Conservation (phyloP, 64 coral and sea anemone species). For the Anthopleura sola region DNA sequence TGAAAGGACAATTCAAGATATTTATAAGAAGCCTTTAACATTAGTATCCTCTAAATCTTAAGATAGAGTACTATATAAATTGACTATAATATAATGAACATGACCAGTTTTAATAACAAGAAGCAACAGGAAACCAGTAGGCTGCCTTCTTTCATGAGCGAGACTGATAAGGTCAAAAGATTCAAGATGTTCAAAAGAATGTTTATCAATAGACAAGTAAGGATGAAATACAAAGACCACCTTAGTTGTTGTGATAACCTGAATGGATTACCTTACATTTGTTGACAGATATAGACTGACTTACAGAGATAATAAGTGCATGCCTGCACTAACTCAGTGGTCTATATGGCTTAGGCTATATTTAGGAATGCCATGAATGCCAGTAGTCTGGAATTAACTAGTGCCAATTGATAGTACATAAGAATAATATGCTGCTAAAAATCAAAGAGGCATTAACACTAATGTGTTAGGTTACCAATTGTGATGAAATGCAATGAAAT, state of each 20-base stretch:
- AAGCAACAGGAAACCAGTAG: conserved; percentile 13
- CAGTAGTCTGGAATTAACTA: neutral
- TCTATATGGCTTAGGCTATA: no score
- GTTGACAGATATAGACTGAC: conserved; percentile 15
- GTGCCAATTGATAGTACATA: neutral
- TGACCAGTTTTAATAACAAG: neutral
- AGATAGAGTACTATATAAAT: neutral
- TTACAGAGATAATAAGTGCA: neutral
- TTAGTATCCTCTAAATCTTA: neutral
- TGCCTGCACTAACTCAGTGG: neutral
- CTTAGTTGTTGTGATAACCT: conserved; percentile 17
- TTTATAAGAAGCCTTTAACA: no score
- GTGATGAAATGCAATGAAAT: no score
- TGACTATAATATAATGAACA: neutral
- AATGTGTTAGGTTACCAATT: no score
- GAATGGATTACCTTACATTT: conserved; percentile 13
- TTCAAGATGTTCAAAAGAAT: conserved; percentile 22
- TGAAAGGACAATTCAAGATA: no score
- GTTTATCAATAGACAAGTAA: neutral
- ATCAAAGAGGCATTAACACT: neutral
- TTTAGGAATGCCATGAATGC: conserved; percentile 5
- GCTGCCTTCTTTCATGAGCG: neutral
- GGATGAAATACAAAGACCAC: conserved; percentile 14
- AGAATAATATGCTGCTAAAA: neutral
- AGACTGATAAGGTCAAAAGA: conserved; percentile 11